phyloP scores from a whole-genome alignment of 2,113 vertebrate species.

The Corythornis cristatus region DNA sequence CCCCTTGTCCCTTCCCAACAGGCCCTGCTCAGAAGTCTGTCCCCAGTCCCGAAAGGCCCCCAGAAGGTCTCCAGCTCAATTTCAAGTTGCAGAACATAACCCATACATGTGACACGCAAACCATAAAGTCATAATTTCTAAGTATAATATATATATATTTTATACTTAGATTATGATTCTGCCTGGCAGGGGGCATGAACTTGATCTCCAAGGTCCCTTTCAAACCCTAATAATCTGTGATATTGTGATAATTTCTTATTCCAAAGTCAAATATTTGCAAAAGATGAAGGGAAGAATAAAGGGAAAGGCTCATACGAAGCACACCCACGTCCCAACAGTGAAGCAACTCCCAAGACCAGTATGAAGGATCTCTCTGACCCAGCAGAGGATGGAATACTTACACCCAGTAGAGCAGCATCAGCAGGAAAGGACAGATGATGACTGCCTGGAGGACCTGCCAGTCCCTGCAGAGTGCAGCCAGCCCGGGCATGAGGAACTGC shows the following conservation, averaged over 20 bases:
- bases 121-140: background rate
- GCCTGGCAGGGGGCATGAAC: too few species aligned
- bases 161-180: too few species aligned
- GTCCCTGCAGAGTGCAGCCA: slow-evolving; percentile 91
- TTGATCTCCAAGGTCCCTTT: too few species aligned
- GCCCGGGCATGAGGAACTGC: slow-evolving; percentile 93
- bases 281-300: background rate
- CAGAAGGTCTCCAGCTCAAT: too few species aligned
- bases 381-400: slow-evolving; percentile 76
- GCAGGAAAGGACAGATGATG: slow-evolving; percentile 94
- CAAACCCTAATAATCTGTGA: too few species aligned
- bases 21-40: background rate
- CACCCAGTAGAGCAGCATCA: slow-evolving; percentile 93
- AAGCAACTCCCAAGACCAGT: background rate
- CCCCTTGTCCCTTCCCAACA: background rate
- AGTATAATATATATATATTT: too few species aligned
- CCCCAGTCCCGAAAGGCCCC: too few species aligned
- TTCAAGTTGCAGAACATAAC: rapidly evolving
- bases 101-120: rapidly evolving
- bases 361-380: background rate
- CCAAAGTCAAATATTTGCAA: background rate
- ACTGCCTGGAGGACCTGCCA: slow-evolving; percentile 96
- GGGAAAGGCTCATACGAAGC: background rate
- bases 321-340: rapidly evolving
- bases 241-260: background rate